Percentiles rank a stretch among this genome's conserved stretches.
Conservation (phyloP, 2,888 invertebrate genomes). For the Trichogramma dendrolimi region DNA sequence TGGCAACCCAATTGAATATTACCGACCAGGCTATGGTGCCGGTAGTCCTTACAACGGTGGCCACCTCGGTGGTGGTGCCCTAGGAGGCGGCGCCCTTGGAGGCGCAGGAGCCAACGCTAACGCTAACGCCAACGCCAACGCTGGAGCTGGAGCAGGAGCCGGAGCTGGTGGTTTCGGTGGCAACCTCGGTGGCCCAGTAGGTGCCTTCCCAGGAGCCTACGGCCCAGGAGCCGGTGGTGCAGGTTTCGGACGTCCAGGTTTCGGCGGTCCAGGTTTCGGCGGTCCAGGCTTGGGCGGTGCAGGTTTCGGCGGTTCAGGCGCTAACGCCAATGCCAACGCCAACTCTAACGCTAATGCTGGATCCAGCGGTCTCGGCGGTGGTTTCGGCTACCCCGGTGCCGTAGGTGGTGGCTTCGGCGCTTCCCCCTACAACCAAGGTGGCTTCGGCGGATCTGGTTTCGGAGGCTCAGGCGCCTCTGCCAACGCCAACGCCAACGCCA, state of each 20-base stretch:
- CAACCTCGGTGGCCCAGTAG: constrained; percentile 3
- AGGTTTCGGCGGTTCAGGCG: constrained; percentile 8
- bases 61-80: constrained; percentile 2
- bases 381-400: neutral
- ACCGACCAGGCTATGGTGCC: neutral
- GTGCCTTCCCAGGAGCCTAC: constrained; percentile 3
- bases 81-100: constrained; percentile 1
- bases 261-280: constrained; percentile 6
- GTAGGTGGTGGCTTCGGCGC: constrained; percentile 1
- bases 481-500: constrained; percentile 29
- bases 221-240: constrained; percentile 11
- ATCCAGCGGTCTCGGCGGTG: neutral
- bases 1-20: neutral
- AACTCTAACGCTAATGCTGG: neutral
- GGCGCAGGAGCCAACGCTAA: constrained; percentile 9
- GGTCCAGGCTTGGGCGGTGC: constrained; percentile 12
- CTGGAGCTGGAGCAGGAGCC: constrained; percentile 17
- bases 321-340: constrained; percentile 11
- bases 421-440: neutral
- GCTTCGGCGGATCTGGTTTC: neutral
- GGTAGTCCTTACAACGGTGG: constrained; percentile 8
- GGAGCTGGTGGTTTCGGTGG: constrained; percentile 17
- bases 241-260: constrained; percentile 12
- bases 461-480: constrained; percentile 20
- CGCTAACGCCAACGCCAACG: constrained; percentile 15